These are phyloP conservation scores for Grammomys dolichurus DNA, from an alignment of 2,113 vertebrate genomes.

Conservation along the genomic window DNA sequence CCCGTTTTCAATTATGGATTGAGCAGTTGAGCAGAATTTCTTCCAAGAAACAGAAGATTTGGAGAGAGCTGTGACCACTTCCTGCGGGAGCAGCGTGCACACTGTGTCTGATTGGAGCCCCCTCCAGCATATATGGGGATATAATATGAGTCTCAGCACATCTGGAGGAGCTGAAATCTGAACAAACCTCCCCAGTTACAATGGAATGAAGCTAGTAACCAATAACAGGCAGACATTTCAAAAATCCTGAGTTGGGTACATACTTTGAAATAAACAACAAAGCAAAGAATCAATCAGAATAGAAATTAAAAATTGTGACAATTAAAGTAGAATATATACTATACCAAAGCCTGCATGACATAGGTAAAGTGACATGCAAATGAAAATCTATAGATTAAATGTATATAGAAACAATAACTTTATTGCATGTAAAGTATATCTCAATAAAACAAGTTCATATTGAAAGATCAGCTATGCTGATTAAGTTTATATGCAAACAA, in stretches of 20 bases:
- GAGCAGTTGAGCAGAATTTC: neutral
- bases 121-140: neutral
- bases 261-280: slow-evolving; percentile 16
- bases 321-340: slow-evolving; percentile 25
- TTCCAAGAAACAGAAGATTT: slow-evolving; percentile 27
- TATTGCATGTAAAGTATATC: neutral
- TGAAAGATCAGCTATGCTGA: slow-evolving; percentile 26
- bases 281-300: slow-evolving; percentile 43
- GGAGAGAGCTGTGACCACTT: neutral
- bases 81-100: neutral
- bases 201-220: slow-evolving; percentile 29
- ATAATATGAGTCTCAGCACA: neutral
- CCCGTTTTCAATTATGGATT: slow-evolving; percentile 30
- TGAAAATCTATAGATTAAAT: slow-evolving; percentile 28
- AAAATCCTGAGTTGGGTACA: slow-evolving; percentile 20
- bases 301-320: slow-evolving; percentile 61
- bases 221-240: neutral
- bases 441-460: slow-evolving; percentile 35
- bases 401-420: slow-evolving; percentile 12
- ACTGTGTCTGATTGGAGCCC: neutral
- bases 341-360: neutral
- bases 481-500: neutral
- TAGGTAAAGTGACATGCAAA: neutral
- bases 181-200: slow-evolving; percentile 12
- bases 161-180: slow-evolving; percentile 32